Base-by-base conservation (phyloP, 2,113 vertebrate genomes). In the Aythya baeri region DNA sequence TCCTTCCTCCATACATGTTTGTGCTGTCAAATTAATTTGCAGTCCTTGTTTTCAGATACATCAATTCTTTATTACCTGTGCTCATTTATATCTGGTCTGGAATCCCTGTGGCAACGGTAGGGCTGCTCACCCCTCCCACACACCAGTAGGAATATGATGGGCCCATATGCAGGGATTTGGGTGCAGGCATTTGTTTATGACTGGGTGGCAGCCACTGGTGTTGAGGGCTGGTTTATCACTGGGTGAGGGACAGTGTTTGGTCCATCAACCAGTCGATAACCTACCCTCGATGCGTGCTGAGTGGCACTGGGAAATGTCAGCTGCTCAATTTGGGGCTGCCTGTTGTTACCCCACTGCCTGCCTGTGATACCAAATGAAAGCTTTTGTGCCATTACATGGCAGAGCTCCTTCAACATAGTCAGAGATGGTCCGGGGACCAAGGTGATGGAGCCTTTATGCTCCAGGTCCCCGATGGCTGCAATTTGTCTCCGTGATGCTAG, bases 1-100 rank as follows among this genome's bases (percentile, higher is more conserved):
- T 17, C 15, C 41, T 86, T 65, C 65, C 61, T 78, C 57, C 72
- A 12, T 76, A 66, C 18, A 73, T 94, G 75, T 79, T 57, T 15
- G 58, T 89, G 58, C 66, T 85, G 38, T 78, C 84, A 85, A 72
- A 66, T 92, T 94, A 91, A 92, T 91, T 78, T 91, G 43, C 44
- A 78, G 9, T 68, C 55, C 91, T 83, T 70, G 41, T 91, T 89
- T 95, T 62, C 31, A 75, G 50, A 54, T 22, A 31, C 29, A 25
- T 68, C 36, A 65, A 34, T 16, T 8, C 26, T 83, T 86, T 78
- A 54, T 76, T 57, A 26, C 14, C 27, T 0, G 0, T 46, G 74
- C 22, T 68, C 21, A 27, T 67, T 85, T 86, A 44, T n/a, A 44
- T 14, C 55, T 44, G 44, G 44, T 52, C 44, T 88, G 73, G 76